Conservation (phyloP, 2,113 vertebrate species). For the Catharus minimus region DNA sequence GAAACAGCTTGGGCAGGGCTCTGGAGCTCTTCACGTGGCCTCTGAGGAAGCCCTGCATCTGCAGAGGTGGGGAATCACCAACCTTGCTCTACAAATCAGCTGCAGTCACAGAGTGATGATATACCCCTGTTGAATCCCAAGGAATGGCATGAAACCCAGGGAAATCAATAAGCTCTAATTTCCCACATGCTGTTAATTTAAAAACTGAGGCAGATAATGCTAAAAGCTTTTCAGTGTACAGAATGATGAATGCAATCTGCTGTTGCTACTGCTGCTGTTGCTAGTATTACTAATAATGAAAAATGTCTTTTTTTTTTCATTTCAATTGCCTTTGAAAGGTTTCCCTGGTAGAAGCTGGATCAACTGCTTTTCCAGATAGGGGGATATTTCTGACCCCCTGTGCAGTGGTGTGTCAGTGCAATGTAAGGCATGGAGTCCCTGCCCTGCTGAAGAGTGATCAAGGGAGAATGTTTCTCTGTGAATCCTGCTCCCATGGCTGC, state of each 20-base stretch:
- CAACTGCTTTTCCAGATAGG: not conserved
- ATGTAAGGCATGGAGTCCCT: not conserved
- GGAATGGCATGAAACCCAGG: not conserved
- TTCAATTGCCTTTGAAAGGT: not conserved
- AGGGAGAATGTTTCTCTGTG: not conserved
- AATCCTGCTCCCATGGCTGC: not conserved
- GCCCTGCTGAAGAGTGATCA: not conserved
- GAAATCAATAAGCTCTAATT: not conserved
- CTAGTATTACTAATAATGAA: conserved; percentile 3
- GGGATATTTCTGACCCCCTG: not conserved
- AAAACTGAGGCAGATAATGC: not conserved
- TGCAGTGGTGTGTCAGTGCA: not conserved
- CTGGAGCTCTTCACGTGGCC: not conserved
- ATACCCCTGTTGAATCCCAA: not conserved
- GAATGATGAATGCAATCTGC: not conserved
- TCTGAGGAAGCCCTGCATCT: not conserved
- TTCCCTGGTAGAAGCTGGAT: not conserved
- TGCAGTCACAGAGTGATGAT: not conserved
- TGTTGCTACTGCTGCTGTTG: not conserved
- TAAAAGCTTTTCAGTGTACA: conserved; percentile 1
- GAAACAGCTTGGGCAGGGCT: not conserved
- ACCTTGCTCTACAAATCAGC: accelerated
- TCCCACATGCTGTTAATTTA: not conserved
- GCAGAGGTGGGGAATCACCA: not conserved
- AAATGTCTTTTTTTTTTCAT: not conserved